Evolutionary conservation across 2,888 invertebrate genomes (phyloP).

Genomic region (Drosophila tripunctata): DNA sequence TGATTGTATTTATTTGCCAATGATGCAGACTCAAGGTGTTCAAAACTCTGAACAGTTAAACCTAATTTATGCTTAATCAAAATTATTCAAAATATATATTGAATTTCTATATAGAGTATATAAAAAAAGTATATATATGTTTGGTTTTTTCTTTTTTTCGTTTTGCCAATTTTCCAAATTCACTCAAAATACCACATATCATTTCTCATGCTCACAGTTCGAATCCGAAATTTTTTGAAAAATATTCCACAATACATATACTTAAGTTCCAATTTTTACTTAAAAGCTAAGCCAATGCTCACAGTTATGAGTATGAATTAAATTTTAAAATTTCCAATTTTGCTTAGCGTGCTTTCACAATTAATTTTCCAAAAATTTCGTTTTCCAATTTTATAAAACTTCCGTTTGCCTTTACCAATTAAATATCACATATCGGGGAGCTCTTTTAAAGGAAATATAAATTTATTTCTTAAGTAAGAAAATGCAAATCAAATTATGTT

Average conservation of each 20-base stretch:
- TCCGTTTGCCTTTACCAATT: slow-evolving; percentile 61
- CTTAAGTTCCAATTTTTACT: slow-evolving; percentile 56
- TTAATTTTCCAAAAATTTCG: slow-evolving; percentile 32
- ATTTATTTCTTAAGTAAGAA: slow-evolving; percentile 58
- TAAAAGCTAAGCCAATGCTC: slow-evolving; percentile 75
- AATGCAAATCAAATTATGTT: slow-evolving; percentile 61
- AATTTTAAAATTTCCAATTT: slow-evolving; percentile 36
- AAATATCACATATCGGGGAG: slow-evolving; percentile 83
- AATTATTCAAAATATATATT: slow-evolving; percentile 62
- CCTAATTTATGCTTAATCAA: slow-evolving; percentile 62
- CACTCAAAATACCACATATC: slow-evolving; percentile 72
- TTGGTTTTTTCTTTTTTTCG: slow-evolving; percentile 16
- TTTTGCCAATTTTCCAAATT: slow-evolving; percentile 38
- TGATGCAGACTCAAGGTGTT: slow-evolving; percentile 44
- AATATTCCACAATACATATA: slow-evolving; percentile 52
- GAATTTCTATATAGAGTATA: slow-evolving; percentile 20
- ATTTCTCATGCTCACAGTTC: slow-evolving; percentile 69
- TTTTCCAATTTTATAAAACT: slow-evolving; percentile 29
- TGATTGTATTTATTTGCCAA: slow-evolving; percentile 43
- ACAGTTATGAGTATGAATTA: slow-evolving; percentile 72
- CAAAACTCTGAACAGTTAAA: slow-evolving; percentile 42
- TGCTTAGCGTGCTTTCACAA: slow-evolving; percentile 32
- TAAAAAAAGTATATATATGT: no score
- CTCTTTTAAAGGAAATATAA: slow-evolving; percentile 74
- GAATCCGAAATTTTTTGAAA: slow-evolving; percentile 54